These are phyloP conservation scores for Ochlodes sylvanus DNA, from an alignment of 2,888 invertebrate species.

Conservation along the genomic window DNA sequence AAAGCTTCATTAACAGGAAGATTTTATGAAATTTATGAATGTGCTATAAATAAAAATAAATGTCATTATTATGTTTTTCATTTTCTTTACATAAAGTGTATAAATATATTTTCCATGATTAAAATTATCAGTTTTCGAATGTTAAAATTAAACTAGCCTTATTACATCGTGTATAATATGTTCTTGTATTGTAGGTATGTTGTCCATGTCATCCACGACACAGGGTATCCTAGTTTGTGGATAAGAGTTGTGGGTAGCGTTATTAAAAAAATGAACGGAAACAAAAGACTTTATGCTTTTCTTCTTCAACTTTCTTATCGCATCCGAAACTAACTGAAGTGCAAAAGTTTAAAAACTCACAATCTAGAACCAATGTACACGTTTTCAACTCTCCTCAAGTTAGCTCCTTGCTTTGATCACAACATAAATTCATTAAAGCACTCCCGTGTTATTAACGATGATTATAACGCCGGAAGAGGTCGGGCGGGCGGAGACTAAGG, in stretches of 20 bases:
- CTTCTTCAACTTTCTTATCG: slow-evolving; percentile 17
- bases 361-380: slow-evolving; percentile 47
- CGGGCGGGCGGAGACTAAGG: slow-evolving; percentile 57
- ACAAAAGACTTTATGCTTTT: neutral
- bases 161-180: too few relatives aligned
- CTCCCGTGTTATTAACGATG: slow-evolving; percentile 77
- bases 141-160: too few relatives aligned
- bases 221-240: too few relatives aligned
- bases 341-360: slow-evolving; percentile 19
- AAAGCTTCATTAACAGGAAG: slow-evolving; percentile 15
- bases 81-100: too few relatives aligned
- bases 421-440: slow-evolving; percentile 77
- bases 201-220: too few relatives aligned
- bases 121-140: too few relatives aligned
- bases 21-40: neutral
- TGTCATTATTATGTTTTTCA: too few relatives aligned
- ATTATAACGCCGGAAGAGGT: slow-evolving; percentile 75
- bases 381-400: slow-evolving; percentile 55
- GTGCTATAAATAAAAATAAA: too few relatives aligned
- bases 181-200: too few relatives aligned
- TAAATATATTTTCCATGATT: too few relatives aligned
- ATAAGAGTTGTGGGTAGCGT: too few relatives aligned
- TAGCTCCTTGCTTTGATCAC: slow-evolving; percentile 70
- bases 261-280: too few relatives aligned
- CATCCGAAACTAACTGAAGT: neutral